phyloP scores from a whole-genome alignment of 2,113 vertebrate genomes.

The Apodemus speciosus region DNA sequence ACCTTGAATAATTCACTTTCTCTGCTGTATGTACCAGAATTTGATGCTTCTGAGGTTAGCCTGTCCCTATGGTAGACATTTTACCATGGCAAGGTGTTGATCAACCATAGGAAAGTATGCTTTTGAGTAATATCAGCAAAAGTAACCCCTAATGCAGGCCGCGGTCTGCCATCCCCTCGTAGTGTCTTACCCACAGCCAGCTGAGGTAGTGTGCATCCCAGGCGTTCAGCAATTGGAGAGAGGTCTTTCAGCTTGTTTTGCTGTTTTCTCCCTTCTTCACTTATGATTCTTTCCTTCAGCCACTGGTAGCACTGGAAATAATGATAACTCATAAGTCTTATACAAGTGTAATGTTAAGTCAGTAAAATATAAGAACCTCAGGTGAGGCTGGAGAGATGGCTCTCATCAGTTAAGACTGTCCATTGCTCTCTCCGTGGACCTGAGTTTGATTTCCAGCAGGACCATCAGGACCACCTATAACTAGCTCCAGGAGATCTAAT shows the following conservation, averaged over 20 bases:
- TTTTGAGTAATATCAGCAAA: neutral
- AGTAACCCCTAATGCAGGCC: neutral
- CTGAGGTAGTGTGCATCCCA: slow-evolving; percentile 97
- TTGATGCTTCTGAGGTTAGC: neutral
- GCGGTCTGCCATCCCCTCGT: too few relatives aligned
- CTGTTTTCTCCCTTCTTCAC: slow-evolving; percentile 96
- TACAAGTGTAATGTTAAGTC: neutral
- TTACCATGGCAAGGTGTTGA: accelerated
- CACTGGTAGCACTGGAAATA: slow-evolving; percentile 95
- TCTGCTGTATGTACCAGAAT: neutral
- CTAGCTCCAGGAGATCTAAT: neutral
- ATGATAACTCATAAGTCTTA: slow-evolving; percentile 7
- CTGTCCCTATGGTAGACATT: neutral
- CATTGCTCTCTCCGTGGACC: neutral
- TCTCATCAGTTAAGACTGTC: neutral
- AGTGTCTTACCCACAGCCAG: slow-evolving; percentile 93
- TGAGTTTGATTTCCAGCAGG: neutral
- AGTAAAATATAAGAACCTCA: neutral
- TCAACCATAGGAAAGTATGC: accelerated
- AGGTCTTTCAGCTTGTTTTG: slow-evolving; percentile 96
- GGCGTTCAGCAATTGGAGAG: slow-evolving; percentile 93
- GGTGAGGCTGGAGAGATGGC: neutral
- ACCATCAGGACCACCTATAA: neutral
- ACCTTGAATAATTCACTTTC: neutral
- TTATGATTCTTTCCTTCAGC: slow-evolving; percentile 97